Conservation (phyloP, 2,797 vertebrate genomes). For the Mallotus villosus region DNA sequence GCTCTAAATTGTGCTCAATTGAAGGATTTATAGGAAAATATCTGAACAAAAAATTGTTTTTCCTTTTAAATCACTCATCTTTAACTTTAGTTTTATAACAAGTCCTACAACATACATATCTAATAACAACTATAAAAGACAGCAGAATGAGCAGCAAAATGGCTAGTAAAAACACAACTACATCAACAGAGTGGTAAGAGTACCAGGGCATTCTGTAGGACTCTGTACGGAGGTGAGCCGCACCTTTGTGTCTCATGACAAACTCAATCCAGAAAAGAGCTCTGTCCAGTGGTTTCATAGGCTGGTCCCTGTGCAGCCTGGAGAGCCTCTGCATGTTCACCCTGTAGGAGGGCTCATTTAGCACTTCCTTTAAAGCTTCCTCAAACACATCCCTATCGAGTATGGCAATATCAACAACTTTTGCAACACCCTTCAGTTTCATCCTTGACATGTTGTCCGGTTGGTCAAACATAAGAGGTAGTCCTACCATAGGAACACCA, state of each 20-base stretch:
- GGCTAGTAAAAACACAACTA: conserved; percentile 41
- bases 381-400: background rate
- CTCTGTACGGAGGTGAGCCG: conserved; percentile 13
- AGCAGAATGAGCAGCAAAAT: conserved; percentile 29
- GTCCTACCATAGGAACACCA: conserved; percentile 23
- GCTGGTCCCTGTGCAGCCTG: conserved; percentile 3
- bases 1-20: no score
- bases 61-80: conserved; percentile 31
- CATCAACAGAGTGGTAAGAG: conserved; percentile 62
- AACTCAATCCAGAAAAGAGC: conserved; percentile 15
- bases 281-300: background rate
- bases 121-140: conserved; percentile 38
- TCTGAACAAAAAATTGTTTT: no score
- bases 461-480: conserved; percentile 27
- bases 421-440: background rate
- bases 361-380: conserved; percentile 60
- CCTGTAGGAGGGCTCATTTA: conserved; percentile 61
- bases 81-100: conserved; percentile 27
- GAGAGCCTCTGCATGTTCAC: conserved; percentile 18
- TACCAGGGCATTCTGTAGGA: conserved; percentile 34
- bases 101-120: conserved; percentile 43
- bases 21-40: no score
- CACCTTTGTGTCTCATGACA: conserved; percentile 18
- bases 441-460: conserved; percentile 13
- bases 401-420: background rate